Conservation (phyloP, 2,797 vertebrate species). For the Pelodytes ibericus region DNA sequence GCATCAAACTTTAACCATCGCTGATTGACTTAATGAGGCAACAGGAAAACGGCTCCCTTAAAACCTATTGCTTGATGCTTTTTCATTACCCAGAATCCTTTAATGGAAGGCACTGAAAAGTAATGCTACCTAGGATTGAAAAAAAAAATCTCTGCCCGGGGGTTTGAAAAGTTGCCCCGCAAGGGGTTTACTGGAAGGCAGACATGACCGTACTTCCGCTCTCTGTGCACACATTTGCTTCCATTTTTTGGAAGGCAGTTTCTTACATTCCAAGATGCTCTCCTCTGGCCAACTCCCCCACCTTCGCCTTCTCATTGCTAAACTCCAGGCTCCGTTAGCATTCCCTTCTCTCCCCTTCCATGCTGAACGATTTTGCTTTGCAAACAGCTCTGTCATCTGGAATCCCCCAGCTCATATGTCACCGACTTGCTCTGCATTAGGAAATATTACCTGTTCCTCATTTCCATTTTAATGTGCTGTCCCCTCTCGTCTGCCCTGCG, state of each 20-base stretch:
- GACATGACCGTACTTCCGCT: too few species aligned
- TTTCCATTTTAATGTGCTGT: slow-evolving; percentile 55
- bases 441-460: slow-evolving; percentile 54
- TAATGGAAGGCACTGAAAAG: neutral
- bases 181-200: too few species aligned
- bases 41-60: neutral
- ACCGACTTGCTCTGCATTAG: slow-evolving; percentile 54
- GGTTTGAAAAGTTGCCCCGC: too few species aligned
- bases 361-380: slow-evolving; percentile 52
- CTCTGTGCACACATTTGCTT: too few species aligned
- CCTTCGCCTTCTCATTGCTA: neutral
- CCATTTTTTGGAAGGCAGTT: too few species aligned
- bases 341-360: slow-evolving; percentile 31
- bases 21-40: slow-evolving; percentile 15
- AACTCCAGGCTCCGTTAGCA: slow-evolving; percentile 10
- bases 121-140: slow-evolving; percentile 21
- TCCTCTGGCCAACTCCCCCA: neutral
- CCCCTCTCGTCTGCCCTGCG: slow-evolving; percentile 50
- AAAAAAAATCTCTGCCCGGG: neutral
- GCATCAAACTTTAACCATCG: neutral
- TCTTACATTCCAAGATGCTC: slow-evolving; percentile 6
- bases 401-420: slow-evolving; percentile 56
- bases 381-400: slow-evolving; percentile 57
- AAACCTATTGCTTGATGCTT: neutral
- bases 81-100: neutral